Percentiles rank a stretch among this genome's conserved stretches.
Conservation (phyloP, 2,797 vertebrate species). For the Poeciliopsis gracilis region DNA sequence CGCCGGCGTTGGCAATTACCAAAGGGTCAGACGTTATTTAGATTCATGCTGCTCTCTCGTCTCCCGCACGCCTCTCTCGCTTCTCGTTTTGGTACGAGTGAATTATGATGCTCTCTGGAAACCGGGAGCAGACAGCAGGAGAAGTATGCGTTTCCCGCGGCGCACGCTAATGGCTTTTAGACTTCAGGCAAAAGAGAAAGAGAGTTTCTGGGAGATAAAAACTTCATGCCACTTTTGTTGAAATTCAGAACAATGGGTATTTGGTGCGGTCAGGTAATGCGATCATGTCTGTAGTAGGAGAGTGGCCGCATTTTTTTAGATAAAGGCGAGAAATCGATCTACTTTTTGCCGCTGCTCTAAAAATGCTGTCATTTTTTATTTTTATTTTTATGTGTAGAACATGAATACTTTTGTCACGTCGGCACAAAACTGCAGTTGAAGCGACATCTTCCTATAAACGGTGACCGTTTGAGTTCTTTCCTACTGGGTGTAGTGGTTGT, state of each 20-base stretch:
- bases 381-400: background rate
- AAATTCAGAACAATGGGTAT: background rate
- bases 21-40: slow-evolving; percentile 30
- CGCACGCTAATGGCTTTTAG: slow-evolving; percentile 24
- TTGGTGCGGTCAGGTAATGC: background rate
- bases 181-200: background rate
- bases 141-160: slow-evolving; percentile 27
- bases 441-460: background rate
- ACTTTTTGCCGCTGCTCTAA: background rate
- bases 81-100: slow-evolving; percentile 50
- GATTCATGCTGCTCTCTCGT: slow-evolving; percentile 51
- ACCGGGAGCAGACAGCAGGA: slow-evolving; percentile 28
- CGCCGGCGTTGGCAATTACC: slow-evolving; percentile 41
- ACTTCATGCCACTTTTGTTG: background rate
- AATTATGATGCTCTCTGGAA: slow-evolving; percentile 51
- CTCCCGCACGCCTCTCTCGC: slow-evolving; percentile 33
- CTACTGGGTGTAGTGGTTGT: background rate
- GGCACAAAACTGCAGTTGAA: background rate
- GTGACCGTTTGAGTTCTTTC: background rate
- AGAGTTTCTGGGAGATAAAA: slow-evolving; percentile 19
- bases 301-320: background rate
- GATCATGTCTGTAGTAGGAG: background rate
- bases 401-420: background rate
- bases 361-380: background rate
- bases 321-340: background rate